A percentile compares a stretch with the other conserved stretches of the same genome.
Evolutionary conservation across 2,113 vertebrate genomes (phyloP).

Genomic region (Cyprinodon brontotheroides): DNA sequence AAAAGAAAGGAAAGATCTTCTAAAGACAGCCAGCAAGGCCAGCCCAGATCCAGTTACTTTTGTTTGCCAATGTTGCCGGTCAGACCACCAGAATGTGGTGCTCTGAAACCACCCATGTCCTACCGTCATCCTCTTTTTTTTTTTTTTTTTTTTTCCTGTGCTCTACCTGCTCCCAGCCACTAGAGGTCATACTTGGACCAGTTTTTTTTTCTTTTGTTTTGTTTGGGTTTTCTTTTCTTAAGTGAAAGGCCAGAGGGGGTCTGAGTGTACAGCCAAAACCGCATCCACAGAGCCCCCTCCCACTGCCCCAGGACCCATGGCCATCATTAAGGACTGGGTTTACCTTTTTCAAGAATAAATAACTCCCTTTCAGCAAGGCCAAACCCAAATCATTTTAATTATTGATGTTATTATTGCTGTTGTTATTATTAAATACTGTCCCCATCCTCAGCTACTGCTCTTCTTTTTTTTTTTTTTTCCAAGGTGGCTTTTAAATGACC

Average conservation of each 20-base stretch:
- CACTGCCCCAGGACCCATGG: constrained; percentile 64
- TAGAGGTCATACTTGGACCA: constrained; percentile 29
- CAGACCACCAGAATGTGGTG: constrained; percentile 87
- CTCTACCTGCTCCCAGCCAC: constrained; percentile 81
- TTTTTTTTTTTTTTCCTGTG: constrained; percentile 54
- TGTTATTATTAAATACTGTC: constrained; percentile 59
- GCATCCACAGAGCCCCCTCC: constrained; percentile 58
- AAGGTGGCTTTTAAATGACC: constrained; percentile 71
- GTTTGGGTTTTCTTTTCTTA: neutral
- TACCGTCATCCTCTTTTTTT: neutral
- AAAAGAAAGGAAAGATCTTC: constrained; percentile 99
- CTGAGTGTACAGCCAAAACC: constrained; percentile 79
- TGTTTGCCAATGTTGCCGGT: constrained; percentile 90
- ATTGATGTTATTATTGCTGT: constrained; percentile 72
- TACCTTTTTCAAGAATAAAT: constrained; percentile 77
- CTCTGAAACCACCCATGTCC: constrained; percentile 55
- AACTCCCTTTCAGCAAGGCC: constrained; percentile 81
- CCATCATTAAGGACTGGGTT: constrained; percentile 65
- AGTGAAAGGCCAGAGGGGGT: constrained; percentile 51
- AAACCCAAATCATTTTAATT: constrained; percentile 82
- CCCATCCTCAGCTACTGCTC: constrained; percentile 36
- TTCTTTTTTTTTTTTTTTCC: constrained; percentile 43
- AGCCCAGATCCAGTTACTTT: constrained; percentile 76
- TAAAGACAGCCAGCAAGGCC: constrained; percentile 81
- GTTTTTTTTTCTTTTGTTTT: constrained; percentile 1